Evolutionary conservation across 2,888 invertebrate species (phyloP).

Genomic region (Eupelmus urozonus): DNA sequence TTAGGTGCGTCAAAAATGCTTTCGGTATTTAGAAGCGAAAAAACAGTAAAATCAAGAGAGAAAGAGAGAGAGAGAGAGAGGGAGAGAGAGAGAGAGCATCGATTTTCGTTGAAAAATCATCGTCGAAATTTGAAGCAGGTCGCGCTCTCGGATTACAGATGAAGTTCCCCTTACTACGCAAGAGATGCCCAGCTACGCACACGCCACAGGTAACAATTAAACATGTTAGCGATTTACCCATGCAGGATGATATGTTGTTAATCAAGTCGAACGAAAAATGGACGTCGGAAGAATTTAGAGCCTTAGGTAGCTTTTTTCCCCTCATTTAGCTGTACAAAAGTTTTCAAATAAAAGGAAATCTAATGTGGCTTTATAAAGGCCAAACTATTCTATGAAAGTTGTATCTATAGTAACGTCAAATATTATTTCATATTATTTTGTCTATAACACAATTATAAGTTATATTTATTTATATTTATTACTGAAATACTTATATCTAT

Average conservation of each 20-base stretch:
- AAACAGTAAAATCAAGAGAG: conserved; percentile 3
- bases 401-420: too few species aligned
- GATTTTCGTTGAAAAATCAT: conserved; percentile 56
- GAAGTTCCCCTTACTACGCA: conserved; percentile 32
- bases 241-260: conserved; percentile 63
- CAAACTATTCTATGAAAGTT: too few species aligned
- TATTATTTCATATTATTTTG: too few species aligned
- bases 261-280: conserved; percentile 22
- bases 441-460: too few species aligned
- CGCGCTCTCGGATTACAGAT: conserved; percentile 49
- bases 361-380: too few species aligned
- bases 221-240: conserved; percentile 62
- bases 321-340: too few species aligned
- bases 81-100: conserved; percentile 26
- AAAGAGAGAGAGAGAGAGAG: too few species aligned
- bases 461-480: too few species aligned
- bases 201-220: conserved; percentile 35
- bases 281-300: too few species aligned
- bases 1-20: conserved; percentile 15
- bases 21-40: conserved; percentile 4
- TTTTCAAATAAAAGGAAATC: too few species aligned
- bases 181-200: conserved; percentile 46
- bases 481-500: too few species aligned
- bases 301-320: too few species aligned
- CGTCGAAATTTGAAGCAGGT: conserved; percentile 50